A percentile compares a stretch with the other conserved stretches of the same genome.
Conservation (phyloP, 2,797 vertebrate species). For the Dendrocincla fuliginosa region DNA sequence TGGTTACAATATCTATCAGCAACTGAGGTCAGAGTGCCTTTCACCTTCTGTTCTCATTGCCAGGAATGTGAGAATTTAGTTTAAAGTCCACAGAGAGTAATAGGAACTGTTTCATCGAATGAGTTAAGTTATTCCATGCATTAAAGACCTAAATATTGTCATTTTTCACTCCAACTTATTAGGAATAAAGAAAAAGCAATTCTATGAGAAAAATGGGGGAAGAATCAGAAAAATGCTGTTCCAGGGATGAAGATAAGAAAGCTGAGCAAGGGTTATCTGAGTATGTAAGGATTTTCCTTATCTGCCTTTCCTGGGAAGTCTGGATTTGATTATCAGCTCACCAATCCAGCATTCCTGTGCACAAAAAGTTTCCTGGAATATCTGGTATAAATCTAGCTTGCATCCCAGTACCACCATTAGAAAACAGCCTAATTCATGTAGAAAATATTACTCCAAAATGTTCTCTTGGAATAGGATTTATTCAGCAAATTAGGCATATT, state of each 20-base stretch:
- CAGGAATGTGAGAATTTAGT: background rate
- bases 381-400: background rate
- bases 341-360: background rate
- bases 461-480: background rate
- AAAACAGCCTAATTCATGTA: background rate
- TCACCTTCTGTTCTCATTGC: background rate
- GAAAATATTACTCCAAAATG: background rate
- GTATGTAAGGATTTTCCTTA: rapidly evolving
- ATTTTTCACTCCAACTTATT: background rate
- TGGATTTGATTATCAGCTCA: background rate
- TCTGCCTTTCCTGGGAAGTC: background rate
- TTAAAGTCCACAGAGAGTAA: background rate
- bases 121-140: background rate
- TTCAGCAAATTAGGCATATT: background rate
- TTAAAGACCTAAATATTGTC: background rate
- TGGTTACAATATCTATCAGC: background rate
- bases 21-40: background rate
- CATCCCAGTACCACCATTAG: background rate
- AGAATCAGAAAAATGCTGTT: background rate
- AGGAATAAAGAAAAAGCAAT: background rate
- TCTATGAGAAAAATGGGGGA: background rate
- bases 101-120: background rate
- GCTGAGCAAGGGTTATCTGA: background rate
- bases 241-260: background rate
- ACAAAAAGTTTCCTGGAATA: background rate